Evolutionary conservation across 1,140 invertebrate species (phyloP).

Genomic region (Lineus longissimus): DNA sequence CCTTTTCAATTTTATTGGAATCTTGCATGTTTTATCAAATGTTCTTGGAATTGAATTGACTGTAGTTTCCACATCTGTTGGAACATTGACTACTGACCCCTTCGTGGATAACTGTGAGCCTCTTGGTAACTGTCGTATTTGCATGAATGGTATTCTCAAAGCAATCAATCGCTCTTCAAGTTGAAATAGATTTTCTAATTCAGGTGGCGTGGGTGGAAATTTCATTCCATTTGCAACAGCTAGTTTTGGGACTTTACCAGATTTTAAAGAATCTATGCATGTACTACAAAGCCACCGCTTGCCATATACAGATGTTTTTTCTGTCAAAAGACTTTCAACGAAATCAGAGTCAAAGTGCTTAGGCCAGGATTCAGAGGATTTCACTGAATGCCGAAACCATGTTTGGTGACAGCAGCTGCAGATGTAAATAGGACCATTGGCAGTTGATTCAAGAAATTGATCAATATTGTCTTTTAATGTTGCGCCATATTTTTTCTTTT

Average conservation of each 20-base stretch:
- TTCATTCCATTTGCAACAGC: constrained; percentile 18
- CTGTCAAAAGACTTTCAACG: neutral
- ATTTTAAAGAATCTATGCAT: constrained; percentile 14
- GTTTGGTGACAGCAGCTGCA: constrained; percentile 22
- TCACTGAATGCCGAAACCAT: constrained; percentile 20
- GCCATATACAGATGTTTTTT: constrained; percentile 8
- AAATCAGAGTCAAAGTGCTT: neutral
- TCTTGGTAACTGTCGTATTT: constrained; percentile 20
- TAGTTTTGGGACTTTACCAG: constrained; percentile 12
- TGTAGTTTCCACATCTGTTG: constrained; percentile 20
- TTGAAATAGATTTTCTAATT: constrained; percentile 16
- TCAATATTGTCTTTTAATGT: no score
- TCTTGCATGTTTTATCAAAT: constrained; percentile 14
- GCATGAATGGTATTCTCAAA: constrained; percentile 26
- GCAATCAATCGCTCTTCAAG: constrained; percentile 23
- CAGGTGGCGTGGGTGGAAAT: constrained; percentile 18
- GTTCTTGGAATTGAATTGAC: constrained; percentile 19
- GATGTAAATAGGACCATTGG: neutral
- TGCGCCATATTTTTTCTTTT: no score
- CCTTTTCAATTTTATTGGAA: constrained; percentile 20
- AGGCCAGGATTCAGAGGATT: neutral
- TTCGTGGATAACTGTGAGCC: constrained; percentile 18
- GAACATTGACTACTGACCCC: constrained; percentile 24
- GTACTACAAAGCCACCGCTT: constrained; percentile 18
- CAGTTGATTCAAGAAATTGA: neutral